Evolutionary conservation across 1,140 invertebrate species (phyloP).

Genomic region (Neotoxoptera formosana): DNA sequence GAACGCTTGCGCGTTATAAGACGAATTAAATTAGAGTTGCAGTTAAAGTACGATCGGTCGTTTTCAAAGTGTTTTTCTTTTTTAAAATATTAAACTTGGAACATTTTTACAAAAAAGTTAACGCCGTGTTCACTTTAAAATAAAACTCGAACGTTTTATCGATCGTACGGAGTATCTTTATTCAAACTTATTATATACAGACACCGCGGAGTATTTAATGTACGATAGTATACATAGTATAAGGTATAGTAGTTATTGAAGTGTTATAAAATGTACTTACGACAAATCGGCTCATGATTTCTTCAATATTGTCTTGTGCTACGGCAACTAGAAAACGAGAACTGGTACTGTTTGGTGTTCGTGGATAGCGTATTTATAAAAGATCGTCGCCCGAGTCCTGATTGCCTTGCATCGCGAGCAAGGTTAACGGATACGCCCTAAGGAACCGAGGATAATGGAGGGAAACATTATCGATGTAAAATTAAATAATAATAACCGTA

Average conservation of each 20-base stretch:
- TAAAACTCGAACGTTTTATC: not conserved
- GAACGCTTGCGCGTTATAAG: not conserved
- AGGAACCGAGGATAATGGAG: constrained; percentile 12
- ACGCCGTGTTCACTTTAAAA: not conserved
- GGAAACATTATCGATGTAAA: not conserved
- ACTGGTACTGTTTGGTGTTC: not conserved
- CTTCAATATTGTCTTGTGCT: constrained; percentile 46
- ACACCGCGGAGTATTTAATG: not conserved
- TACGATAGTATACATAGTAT: not conserved
- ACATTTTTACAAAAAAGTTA: not conserved
- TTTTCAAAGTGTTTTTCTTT: not conserved
- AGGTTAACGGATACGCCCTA: constrained; percentile 51
- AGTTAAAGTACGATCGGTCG: not conserved
- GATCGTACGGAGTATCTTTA: not conserved
- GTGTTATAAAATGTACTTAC: constrained; percentile 29
- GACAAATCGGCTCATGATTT: constrained; percentile 52
- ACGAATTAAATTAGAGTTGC: not conserved
- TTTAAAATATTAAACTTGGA: not conserved
- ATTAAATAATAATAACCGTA: not conserved
- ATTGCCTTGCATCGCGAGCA: constrained; percentile 25
- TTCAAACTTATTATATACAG: not conserved
- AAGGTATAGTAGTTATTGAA: not conserved
- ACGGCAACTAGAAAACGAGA: constrained; percentile 1
- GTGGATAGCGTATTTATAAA: constrained; percentile 43
- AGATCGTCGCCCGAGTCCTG: not conserved